Percentiles rank a stretch among this genome's conserved stretches.
phyloP scores from a whole-genome alignment of 2,113 vertebrate species.

The Anolis carolinensis region DNA sequence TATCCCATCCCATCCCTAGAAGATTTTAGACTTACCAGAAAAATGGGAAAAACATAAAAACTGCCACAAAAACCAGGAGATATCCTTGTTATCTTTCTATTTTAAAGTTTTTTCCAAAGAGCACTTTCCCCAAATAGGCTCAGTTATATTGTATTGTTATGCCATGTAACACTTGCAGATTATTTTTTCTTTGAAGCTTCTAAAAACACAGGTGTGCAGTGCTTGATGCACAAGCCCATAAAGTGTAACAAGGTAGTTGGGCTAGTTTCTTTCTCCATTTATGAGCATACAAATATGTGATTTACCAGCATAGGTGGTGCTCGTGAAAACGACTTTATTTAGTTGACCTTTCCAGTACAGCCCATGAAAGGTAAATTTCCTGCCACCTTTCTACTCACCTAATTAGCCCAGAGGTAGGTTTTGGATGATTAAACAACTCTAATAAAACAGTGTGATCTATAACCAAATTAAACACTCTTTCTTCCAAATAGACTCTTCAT shows the following conservation, averaged over 20 bases:
- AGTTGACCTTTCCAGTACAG: constrained; percentile 20
- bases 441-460: constrained; percentile 30
- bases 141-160: constrained; percentile 2
- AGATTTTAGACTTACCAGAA: neutral
- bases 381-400: constrained; percentile 9
- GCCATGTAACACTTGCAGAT: neutral
- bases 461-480: constrained; percentile 22
- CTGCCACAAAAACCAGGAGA: neutral
- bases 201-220: neutral
- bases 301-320: neutral
- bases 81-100: neutral
- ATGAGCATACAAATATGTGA: constrained; percentile 5
- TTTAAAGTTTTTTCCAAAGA: neutral
- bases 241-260: neutral
- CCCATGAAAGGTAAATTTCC: constrained; percentile 27
- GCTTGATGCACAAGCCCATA: constrained; percentile 8
- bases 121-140: neutral
- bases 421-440: constrained; percentile 36
- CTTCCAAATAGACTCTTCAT: constrained; percentile 30
- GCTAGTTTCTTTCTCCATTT: constrained; percentile 7
- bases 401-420: constrained; percentile 32
- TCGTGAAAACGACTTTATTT: constrained; percentile 27
- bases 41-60: neutral
- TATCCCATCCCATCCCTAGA: neutral
- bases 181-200: neutral